Conservation (phyloP, 1,140 invertebrate genomes). For the Cyphomyrmex costatus region DNA sequence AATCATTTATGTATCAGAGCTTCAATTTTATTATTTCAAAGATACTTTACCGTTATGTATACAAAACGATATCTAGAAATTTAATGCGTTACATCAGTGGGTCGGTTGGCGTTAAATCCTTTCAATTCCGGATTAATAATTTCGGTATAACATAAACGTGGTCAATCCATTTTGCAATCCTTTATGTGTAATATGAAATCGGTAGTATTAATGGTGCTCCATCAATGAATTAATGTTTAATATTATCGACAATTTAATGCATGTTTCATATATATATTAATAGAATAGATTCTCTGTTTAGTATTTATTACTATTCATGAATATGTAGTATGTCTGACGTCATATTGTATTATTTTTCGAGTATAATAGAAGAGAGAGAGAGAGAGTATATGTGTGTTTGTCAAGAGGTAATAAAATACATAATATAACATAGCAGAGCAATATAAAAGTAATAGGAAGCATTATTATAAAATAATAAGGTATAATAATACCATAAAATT, state of each 20-base stretch:
- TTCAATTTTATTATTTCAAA: not conserved
- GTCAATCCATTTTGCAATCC: not conserved
- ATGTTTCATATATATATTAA: slow-evolving; percentile 39
- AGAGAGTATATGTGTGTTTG: not conserved
- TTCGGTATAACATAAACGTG: slow-evolving; percentile 5
- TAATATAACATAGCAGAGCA: not conserved
- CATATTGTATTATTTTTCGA: not conserved
- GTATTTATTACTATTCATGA: slow-evolving; percentile 3
- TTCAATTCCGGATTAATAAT: slow-evolving; percentile 36
- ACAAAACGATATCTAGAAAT: not conserved
- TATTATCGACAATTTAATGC: slow-evolving; percentile 28
- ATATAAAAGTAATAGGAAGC: not conserved
- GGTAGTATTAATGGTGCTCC: slow-evolving; percentile 4
- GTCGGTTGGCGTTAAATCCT: slow-evolving; percentile 6
- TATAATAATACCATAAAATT: not conserved
- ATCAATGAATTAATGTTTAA: slow-evolving; percentile 41
- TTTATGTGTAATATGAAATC: slow-evolving; percentile 18
- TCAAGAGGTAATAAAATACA: not conserved
- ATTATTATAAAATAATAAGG: not conserved
- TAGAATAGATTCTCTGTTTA: not conserved
- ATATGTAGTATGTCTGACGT: not conserved
- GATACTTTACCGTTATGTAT: not conserved
- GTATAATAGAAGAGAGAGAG: not conserved
- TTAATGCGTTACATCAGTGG: slow-evolving; percentile 17
- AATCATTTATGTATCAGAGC: not conserved